A percentile compares a stretch with the other conserved stretches of the same genome.
phyloP scores from a whole-genome alignment of 2,888 invertebrate genomes.

The Phalera bucephala region DNA sequence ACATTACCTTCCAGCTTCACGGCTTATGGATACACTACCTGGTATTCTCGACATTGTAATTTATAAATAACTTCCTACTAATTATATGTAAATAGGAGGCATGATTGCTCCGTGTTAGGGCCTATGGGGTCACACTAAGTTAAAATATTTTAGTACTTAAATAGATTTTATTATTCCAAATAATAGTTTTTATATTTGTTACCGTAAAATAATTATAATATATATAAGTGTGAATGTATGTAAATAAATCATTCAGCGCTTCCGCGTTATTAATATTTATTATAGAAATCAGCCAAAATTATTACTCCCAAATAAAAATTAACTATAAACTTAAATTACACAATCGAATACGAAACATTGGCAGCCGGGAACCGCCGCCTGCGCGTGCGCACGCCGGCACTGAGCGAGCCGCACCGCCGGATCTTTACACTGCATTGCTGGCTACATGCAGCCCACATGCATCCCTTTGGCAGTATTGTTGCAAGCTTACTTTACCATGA shows the following conservation, averaged over 20 bases:
- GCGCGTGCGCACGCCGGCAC: slow-evolving; percentile 21
- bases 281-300: slow-evolving; percentile 78
- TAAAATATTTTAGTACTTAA: slow-evolving; percentile 34
- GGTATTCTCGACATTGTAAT: too few species aligned
- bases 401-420: not conserved
- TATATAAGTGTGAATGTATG: slow-evolving; percentile 32
- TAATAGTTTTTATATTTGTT: slow-evolving; percentile 20
- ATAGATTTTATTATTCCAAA: slow-evolving; percentile 37
- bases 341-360: slow-evolving; percentile 56
- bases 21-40: too few species aligned
- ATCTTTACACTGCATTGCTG: too few species aligned
- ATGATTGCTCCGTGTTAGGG: too few species aligned
- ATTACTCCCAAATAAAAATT: slow-evolving; percentile 73
- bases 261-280: slow-evolving; percentile 75
- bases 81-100: too few species aligned
- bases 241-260: slow-evolving; percentile 47
- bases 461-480: too few species aligned
- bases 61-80: too few species aligned
- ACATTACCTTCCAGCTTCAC: too few species aligned
- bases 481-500: too few species aligned
- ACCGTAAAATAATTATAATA: slow-evolving; percentile 14
- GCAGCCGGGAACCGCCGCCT: too few species aligned
- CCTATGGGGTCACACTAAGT: slow-evolving; percentile 18
- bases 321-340: slow-evolving; percentile 71
- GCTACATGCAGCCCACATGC: too few species aligned